Base-by-base conservation (phyloP, 1,140 invertebrate genomes). In the Bilobella aurantiaca region DNA sequence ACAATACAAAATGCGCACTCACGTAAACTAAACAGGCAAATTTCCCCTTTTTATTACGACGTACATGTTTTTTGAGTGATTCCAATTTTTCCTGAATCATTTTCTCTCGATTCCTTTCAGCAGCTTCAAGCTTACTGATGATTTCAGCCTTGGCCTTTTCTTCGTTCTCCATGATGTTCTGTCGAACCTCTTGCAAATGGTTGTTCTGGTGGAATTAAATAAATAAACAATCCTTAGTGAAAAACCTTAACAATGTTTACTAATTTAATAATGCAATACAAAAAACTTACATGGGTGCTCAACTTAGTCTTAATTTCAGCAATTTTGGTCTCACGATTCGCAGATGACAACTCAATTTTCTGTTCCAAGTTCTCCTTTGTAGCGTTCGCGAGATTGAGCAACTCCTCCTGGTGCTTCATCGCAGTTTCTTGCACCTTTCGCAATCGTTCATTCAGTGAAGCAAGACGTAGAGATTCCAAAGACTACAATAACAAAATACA, bases 381-480 rank as follows among this genome's bases (percentile, higher is more conserved):
- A 69, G 85, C 82, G 66, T 83, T 82, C 60, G 91, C 91, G 77
- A 94, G 94, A 72, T 84, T 84, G 70, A 82, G 84, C 72, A 86
- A 90, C 71, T 91, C 86, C 78, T 93, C 90, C 76, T 90, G 87
- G 72, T 87, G 88, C 78, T 94, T 94, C 68, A 87, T 86, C 46
- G 88, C 85, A n/a, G 89, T 89, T 73, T 93, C 90, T 74, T 93
- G 89, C 66, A 93, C 89, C 78, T 90, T 90, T 46, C 82, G 83
- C 78, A 91, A 83, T 76, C 92, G 87, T 57, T 87, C 86, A 5
- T 87, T 84, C 62, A 93, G 81, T 63, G 85, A 83, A 8, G 88
- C 88, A 76, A 93, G 84, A 77, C 90, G 91, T 74, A 86, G 86
- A 53, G 86, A 84, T 78, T 93, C 91, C 76, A 93, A 77, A 67